These are phyloP conservation scores for Holacanthus passer DNA, from an alignment of 2,113 vertebrate genomes.

Conservation along the genomic window DNA sequence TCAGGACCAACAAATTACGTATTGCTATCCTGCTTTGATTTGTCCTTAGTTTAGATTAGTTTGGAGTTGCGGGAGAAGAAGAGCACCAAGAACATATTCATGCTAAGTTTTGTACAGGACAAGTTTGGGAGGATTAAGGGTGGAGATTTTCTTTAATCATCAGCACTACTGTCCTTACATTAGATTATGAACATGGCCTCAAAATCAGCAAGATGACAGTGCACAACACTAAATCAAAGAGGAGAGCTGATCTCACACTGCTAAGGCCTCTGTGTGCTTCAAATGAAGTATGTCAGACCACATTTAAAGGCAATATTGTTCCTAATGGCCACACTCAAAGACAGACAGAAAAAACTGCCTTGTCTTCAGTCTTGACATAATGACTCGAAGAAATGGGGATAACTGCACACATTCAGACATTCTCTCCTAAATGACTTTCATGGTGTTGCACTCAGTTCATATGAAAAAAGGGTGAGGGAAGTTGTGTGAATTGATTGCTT, in stretches of 20 bases:
- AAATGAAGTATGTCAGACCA: background rate
- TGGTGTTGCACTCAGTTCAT: background rate
- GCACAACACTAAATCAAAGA: conserved; percentile 2
- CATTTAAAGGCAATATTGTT: background rate
- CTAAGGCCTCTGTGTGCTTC: background rate
- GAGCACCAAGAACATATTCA: background rate
- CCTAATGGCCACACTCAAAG: background rate
- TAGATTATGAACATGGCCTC: conserved; percentile 2
- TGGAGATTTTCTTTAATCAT: background rate
- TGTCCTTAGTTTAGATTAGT: background rate
- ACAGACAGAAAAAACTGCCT: background rate
- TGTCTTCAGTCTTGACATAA: background rate
- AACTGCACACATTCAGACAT: background rate
- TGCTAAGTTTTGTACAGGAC: background rate
- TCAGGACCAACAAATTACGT: background rate
- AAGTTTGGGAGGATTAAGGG: background rate
- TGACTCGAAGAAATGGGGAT: too few species aligned
- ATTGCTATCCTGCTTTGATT: background rate
- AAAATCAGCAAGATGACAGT: background rate
- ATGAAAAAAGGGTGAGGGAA: background rate
- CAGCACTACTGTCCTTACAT: background rate
- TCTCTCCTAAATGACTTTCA: background rate
- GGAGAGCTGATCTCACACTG: background rate
- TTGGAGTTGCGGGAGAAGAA: background rate
- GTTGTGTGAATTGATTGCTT: background rate